A percentile compares a stretch with the other conserved stretches of the same genome.
Evolutionary conservation across 2,888 invertebrate species (phyloP).

Genomic region (Agrotis puta): DNA sequence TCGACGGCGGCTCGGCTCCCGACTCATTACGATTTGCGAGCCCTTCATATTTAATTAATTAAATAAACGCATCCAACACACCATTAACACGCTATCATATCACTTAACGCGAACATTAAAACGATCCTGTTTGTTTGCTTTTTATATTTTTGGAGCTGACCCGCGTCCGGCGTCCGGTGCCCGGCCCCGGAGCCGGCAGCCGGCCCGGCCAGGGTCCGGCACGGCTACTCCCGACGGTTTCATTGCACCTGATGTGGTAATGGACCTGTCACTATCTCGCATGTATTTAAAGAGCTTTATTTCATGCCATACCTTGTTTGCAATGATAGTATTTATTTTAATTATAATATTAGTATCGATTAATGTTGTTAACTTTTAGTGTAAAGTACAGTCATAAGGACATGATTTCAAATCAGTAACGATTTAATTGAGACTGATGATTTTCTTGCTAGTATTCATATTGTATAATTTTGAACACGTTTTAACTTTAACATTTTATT

Average conservation of each 20-base stretch:
- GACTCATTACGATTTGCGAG: constrained; percentile 72
- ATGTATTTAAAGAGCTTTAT: constrained; percentile 21
- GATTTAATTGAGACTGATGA: neutral
- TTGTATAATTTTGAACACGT: constrained; percentile 1
- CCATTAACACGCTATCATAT: constrained; percentile 79
- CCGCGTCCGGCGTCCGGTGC: too few species aligned
- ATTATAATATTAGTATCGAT: neutral
- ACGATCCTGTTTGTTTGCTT: constrained; percentile 64
- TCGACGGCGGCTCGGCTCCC: neutral
- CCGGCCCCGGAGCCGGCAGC: neutral
- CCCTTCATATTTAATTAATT: constrained; percentile 79
- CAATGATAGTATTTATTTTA: constrained; percentile 11
- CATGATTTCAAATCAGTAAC: neutral
- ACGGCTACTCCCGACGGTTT: constrained; percentile 20
- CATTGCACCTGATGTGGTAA: constrained; percentile 52
- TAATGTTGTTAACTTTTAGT: constrained; percentile 4
- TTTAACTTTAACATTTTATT: neutral
- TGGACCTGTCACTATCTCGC: constrained; percentile 38
- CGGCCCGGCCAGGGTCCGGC: neutral
- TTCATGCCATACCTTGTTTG: constrained; percentile 30
- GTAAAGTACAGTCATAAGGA: constrained; percentile 3
- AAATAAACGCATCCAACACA: constrained; percentile 76
- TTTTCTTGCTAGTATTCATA: neutral
- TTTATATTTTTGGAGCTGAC: constrained; percentile 45
- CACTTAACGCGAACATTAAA: constrained; percentile 67